A percentile compares a stretch with the other conserved stretches of the same genome.
Conservation (phyloP, 1,140 invertebrate species). For the Eciton burchellii region DNA sequence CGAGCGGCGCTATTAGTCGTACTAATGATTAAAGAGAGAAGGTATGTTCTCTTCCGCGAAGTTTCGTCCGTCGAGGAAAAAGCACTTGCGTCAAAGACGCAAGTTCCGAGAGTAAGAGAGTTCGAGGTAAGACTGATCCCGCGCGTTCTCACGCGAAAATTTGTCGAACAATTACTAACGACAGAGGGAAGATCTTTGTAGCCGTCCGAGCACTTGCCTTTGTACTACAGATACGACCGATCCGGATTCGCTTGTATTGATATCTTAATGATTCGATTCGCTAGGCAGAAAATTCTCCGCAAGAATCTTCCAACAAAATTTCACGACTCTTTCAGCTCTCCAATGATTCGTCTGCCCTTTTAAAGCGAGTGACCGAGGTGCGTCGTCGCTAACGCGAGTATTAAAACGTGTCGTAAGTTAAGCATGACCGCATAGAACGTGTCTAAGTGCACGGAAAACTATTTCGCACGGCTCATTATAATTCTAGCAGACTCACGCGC, state of each 20-base stretch:
- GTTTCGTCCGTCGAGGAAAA: constrained; percentile 33
- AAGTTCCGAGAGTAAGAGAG: constrained; percentile 35
- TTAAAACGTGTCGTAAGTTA: constrained; percentile 54
- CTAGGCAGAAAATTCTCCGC: neutral
- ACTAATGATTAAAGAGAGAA: constrained; percentile 66
- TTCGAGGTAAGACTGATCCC: neutral
- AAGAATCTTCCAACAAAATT: constrained; percentile 1
- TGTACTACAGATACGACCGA: constrained; percentile 4
- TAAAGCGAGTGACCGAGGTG: neutral
- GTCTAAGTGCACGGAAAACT: constrained; percentile 56
- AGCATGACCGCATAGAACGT: constrained; percentile 45
- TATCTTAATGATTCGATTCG: neutral
- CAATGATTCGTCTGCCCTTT: no score
- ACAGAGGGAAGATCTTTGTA: neutral
- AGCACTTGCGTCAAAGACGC: constrained; percentile 31
- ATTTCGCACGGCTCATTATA: constrained; percentile 57
- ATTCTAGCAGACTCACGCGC: constrained; percentile 43
- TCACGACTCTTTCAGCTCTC: no score
- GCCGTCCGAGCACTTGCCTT: constrained; percentile 4
- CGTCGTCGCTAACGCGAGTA: constrained; percentile 17
- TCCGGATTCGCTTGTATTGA: constrained; percentile 2
- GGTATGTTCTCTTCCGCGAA: constrained; percentile 42
- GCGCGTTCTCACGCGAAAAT: constrained; percentile 45
- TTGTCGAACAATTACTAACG: constrained; percentile 33
- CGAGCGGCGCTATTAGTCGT: constrained; percentile 65